Evolutionary conservation across 2,888 invertebrate species (phyloP).

Genomic region (Drosophila greeni): DNA sequence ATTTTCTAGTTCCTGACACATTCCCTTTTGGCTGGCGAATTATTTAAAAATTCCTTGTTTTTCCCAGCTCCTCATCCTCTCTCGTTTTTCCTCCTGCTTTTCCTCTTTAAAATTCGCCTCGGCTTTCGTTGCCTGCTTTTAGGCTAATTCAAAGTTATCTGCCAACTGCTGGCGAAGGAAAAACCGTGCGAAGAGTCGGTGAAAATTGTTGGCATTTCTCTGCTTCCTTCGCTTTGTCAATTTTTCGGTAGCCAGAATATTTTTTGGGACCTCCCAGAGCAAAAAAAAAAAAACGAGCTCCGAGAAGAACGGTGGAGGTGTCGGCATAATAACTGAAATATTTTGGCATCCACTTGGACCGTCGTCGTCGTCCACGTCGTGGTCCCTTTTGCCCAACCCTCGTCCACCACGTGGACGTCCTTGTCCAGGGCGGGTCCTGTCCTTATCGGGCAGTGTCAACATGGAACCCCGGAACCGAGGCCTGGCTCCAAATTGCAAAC

Average conservation of each 20-base stretch:
- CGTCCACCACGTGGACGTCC: slow-evolving; percentile 22
- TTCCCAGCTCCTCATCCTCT: not conserved
- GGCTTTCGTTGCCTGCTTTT: slow-evolving; percentile 20
- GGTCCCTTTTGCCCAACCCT: not conserved
- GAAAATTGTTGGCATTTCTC: slow-evolving; percentile 36
- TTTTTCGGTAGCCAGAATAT: slow-evolving; percentile 27
- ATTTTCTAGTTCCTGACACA: not conserved
- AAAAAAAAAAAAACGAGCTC: not conserved
- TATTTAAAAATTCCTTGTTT: slow-evolving; percentile 18
- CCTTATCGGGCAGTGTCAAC: slow-evolving; percentile 61
- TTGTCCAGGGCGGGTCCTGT: slow-evolving; percentile 17
- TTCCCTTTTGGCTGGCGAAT: slow-evolving; percentile 1
- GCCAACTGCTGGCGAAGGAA: not conserved
- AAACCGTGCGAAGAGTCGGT: slow-evolving; percentile 5
- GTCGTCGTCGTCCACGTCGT: not conserved
- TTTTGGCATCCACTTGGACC: slow-evolving; percentile 61
- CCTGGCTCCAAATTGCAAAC: slow-evolving; percentile 64
- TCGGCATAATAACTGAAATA: slow-evolving; percentile 70
- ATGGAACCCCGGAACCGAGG: slow-evolving; percentile 38
- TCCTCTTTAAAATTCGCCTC: slow-evolving; percentile 13
- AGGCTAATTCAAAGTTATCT: slow-evolving; percentile 33
- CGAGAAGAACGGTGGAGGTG: slow-evolving; percentile 40
- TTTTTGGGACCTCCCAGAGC: slow-evolving; percentile 4
- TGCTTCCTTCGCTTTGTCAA: slow-evolving; percentile 34
- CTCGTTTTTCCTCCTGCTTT: too few species aligned